Evolutionary conservation across 2,888 invertebrate species (phyloP).

Genomic region (Crematogaster levior): DNA sequence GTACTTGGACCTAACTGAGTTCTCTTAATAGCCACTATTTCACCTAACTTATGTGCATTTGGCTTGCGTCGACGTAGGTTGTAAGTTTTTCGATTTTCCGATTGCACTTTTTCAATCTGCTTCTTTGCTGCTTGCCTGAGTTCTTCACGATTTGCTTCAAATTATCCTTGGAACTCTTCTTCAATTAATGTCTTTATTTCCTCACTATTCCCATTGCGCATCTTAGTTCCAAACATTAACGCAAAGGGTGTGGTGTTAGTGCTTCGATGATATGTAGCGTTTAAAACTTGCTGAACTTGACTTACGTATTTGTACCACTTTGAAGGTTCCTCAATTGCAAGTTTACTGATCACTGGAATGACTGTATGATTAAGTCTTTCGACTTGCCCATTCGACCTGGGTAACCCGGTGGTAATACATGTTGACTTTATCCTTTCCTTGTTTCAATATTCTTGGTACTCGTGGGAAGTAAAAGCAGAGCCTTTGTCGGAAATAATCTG

Average conservation of each 20-base stretch:
- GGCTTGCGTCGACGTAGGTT: conserved; percentile 36
- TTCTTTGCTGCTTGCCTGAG: neutral
- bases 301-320: conserved; percentile 44
- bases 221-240: conserved; percentile 7
- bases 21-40: conserved; percentile 49
- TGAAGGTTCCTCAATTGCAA: conserved; percentile 18
- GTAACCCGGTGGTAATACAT: neutral
- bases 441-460: conserved; percentile 19
- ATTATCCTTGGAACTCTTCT: neutral
- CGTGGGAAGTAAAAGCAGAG: conserved; percentile 1
- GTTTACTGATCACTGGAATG: conserved; percentile 25
- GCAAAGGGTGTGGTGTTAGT: conserved; percentile 11
- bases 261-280: conserved; percentile 36
- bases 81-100: conserved; percentile 39
- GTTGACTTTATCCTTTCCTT: neutral
- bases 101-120: conserved; percentile 10
- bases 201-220: neutral
- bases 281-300: conserved; percentile 23
- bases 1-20: conserved; percentile 47
- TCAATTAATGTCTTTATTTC: conserved; percentile 7
- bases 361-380: conserved; percentile 30
- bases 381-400: neutral
- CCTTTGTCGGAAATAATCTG: conserved; percentile 15
- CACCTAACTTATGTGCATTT: neutral
- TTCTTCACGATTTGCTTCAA: neutral